These are phyloP conservation scores for Sapayoa aenigma DNA, from an alignment of 2,113 vertebrate genomes.

Conservation along the genomic window DNA sequence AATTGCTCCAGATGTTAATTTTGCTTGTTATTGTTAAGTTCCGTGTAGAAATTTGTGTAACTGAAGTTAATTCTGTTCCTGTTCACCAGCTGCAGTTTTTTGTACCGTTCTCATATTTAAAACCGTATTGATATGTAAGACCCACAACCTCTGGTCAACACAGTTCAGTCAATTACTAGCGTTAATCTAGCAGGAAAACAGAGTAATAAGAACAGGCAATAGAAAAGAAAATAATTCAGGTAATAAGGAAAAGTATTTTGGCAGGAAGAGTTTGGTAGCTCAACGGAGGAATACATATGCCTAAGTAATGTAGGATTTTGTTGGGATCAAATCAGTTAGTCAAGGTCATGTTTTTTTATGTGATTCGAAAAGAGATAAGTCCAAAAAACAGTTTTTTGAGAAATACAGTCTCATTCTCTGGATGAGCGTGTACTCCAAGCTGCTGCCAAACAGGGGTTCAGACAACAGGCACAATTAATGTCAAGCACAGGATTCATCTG, in stretches of 20 bases:
- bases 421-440: not conserved
- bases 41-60: not conserved
- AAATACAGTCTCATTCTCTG: not conserved
- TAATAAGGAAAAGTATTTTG: not conserved
- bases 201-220: not conserved
- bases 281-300: not conserved
- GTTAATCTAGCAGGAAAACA: not conserved
- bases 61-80: not conserved
- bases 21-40: not conserved
- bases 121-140: not conserved
- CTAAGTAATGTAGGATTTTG: not conserved
- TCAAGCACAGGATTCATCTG: not conserved
- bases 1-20: not conserved
- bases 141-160: accelerated
- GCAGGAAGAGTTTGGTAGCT: not conserved
- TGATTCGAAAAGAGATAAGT: not conserved
- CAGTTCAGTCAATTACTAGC: not conserved
- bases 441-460: not conserved
- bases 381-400: not conserved
- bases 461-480: not conserved
- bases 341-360: not conserved
- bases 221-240: not conserved
- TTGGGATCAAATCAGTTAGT: not conserved
- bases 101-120: not conserved
- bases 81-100: not conserved